Evolutionary conservation across 2,888 invertebrate species (phyloP).

Genomic region (Argynnis bischoffii): DNA sequence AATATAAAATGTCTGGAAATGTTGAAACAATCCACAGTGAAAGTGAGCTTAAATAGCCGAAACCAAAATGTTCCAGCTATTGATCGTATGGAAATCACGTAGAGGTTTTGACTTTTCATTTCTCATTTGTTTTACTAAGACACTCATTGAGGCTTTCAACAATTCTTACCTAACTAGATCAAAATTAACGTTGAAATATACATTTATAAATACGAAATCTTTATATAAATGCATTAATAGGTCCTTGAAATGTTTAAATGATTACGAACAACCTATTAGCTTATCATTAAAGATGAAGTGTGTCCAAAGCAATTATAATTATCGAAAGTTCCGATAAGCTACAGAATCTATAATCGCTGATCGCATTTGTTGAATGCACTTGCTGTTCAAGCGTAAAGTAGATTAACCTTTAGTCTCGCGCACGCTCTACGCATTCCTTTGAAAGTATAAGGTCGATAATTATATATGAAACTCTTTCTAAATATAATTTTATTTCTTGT

Average conservation of each 20-base stretch:
- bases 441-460: conserved; percentile 3
- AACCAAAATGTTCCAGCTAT: background rate
- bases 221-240: too few species aligned
- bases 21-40: background rate
- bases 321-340: conserved; percentile 4
- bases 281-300: background rate
- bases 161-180: too few species aligned
- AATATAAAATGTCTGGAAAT: background rate
- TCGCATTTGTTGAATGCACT: background rate
- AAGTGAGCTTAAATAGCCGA: background rate
- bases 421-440: conserved; percentile 3
- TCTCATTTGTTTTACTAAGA: background rate
- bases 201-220: too few species aligned
- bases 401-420: conserved; percentile 11
- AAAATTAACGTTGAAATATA: too few species aligned
- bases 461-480: background rate
- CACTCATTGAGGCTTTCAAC: too few species aligned
- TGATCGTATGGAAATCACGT: background rate
- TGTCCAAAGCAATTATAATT: background rate
- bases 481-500: too few species aligned
- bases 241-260: background rate
- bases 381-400: background rate
- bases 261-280: background rate
- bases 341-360: conserved; percentile 4
- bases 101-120: background rate